Conservation (phyloP, 2,888 invertebrate genomes). For the Pyrochroa serraticornis region DNA sequence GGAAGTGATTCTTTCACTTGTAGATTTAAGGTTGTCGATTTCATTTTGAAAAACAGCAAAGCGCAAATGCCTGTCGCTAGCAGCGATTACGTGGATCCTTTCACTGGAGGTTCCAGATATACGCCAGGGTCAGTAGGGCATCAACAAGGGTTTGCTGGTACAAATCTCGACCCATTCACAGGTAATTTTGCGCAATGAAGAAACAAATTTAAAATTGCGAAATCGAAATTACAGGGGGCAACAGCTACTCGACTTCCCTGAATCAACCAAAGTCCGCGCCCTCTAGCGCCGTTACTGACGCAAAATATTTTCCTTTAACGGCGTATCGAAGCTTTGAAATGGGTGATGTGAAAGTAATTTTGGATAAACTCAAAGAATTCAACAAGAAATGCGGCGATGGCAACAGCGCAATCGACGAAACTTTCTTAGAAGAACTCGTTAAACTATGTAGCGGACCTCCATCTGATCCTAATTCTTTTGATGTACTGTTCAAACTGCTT, state of each 20-base stretch:
- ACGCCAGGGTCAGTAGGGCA: conserved; percentile 60
- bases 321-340: conserved; percentile 75
- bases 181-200: conserved; percentile 53
- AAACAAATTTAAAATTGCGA: background rate
- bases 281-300: conserved; percentile 3
- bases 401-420: conserved; percentile 61
- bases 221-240: conserved; percentile 43
- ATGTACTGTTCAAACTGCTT: conserved; percentile 66
- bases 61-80: conserved; percentile 53
- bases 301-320: conserved; percentile 55
- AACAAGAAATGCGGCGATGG: conserved; percentile 66
- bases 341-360: conserved; percentile 75
- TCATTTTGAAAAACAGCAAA: conserved; percentile 83
- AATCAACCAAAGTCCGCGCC: conserved; percentile 26
- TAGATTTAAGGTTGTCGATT: conserved; percentile 72
- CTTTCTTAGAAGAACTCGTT: conserved; percentile 67
- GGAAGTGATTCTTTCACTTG: too few species aligned
- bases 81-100: conserved; percentile 67
- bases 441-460: conserved; percentile 64
- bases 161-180: conserved; percentile 66
- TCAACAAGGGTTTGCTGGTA: conserved; percentile 42
- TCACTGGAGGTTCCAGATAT: conserved; percentile 70
- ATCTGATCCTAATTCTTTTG: conserved; percentile 60
- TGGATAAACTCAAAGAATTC: conserved; percentile 76
- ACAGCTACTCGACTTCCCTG: conserved; percentile 51